These are phyloP conservation scores for Ciona savignyi DNA, from an alignment of 23 tunicate genomes.

Conservation along the genomic window DNA sequence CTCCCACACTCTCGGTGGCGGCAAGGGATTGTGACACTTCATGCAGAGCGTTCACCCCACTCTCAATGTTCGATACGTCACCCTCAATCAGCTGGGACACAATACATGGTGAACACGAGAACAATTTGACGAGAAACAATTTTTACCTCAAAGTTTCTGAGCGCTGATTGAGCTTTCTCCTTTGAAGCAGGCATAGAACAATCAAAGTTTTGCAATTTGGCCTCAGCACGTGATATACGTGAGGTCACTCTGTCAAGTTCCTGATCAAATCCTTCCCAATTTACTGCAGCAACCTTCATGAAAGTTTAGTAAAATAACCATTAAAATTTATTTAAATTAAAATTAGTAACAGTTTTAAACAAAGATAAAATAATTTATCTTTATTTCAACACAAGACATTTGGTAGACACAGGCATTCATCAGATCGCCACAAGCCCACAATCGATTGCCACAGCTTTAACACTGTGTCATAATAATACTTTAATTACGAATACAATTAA, in stretches of 20 bases:
- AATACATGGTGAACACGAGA: background rate
- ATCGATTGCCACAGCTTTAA: too few relatives aligned
- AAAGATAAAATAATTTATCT: too few relatives aligned
- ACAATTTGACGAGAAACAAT: background rate
- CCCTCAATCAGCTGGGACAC: slow-evolving; percentile 3
- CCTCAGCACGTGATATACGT: slow-evolving; percentile 29
- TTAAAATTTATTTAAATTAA: too few relatives aligned
- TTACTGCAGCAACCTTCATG: slow-evolving; percentile 76
- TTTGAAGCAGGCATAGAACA: slow-evolving; percentile 47
- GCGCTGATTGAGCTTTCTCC: slow-evolving; percentile 33
- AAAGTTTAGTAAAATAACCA: too few relatives aligned
- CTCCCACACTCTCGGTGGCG: slow-evolving; percentile 26
- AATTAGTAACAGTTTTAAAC: too few relatives aligned
- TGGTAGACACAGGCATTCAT: too few relatives aligned
- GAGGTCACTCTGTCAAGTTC: slow-evolving; percentile 70
- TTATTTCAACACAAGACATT: too few relatives aligned
- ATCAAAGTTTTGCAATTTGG: slow-evolving; percentile 32
- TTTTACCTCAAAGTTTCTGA: slow-evolving; percentile 46
- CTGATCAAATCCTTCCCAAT: slow-evolving; percentile 81
- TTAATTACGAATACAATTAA: too few relatives aligned
- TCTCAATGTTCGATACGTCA: slow-evolving; percentile 40
- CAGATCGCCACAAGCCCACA: too few relatives aligned
- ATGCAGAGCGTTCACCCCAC: slow-evolving; percentile 70
- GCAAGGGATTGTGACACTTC: slow-evolving; percentile 56
- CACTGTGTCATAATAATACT: too few relatives aligned